A percentile compares a stretch with the other conserved stretches of the same genome.
Conservation (phyloP, 2,888 invertebrate genomes). For the Crematogaster levior region DNA sequence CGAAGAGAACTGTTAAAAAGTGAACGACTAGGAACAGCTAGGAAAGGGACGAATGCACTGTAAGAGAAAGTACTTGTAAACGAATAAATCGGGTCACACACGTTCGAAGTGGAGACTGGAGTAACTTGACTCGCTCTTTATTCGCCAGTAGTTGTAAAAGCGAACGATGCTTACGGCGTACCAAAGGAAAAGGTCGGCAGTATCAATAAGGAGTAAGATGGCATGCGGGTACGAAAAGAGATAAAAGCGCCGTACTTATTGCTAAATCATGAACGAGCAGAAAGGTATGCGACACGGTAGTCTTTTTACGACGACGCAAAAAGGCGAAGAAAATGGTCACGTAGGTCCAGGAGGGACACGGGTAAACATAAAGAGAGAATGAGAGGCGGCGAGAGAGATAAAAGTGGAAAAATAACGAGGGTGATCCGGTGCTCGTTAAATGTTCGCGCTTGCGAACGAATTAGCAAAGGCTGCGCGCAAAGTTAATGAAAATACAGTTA, state of each 20-base stretch:
- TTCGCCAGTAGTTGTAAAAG: slow-evolving; percentile 63
- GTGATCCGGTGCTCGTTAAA: slow-evolving; percentile 29
- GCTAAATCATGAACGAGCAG: slow-evolving; percentile 45
- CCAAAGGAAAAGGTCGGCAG: slow-evolving; percentile 4
- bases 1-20: not conserved
- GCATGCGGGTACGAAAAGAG: slow-evolving; percentile 7
- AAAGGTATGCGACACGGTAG: slow-evolving; percentile 13
- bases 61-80: slow-evolving; percentile 4
- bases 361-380: slow-evolving; percentile 37
- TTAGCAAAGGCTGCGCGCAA: slow-evolving; percentile 20
- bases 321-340: slow-evolving; percentile 36
- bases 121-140: slow-evolving; percentile 27
- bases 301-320: slow-evolving; percentile 41
- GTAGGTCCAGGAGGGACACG: slow-evolving; percentile 6
- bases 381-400: not conserved
- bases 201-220: slow-evolving; percentile 39
- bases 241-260: slow-evolving; percentile 39
- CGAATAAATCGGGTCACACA: slow-evolving; percentile 28
- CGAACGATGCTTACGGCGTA: slow-evolving; percentile 43
- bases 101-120: slow-evolving; percentile 3
- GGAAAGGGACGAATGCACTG: not conserved
- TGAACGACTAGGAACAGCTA: not conserved
- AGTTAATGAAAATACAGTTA: slow-evolving; percentile 37
- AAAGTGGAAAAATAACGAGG: slow-evolving; percentile 1
- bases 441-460: slow-evolving; percentile 24